Percentiles rank a stretch among this genome's conserved stretches.
These are phyloP conservation scores for Eilema sororculum DNA, from an alignment of 2,888 invertebrate genomes.

Conservation along the genomic window DNA sequence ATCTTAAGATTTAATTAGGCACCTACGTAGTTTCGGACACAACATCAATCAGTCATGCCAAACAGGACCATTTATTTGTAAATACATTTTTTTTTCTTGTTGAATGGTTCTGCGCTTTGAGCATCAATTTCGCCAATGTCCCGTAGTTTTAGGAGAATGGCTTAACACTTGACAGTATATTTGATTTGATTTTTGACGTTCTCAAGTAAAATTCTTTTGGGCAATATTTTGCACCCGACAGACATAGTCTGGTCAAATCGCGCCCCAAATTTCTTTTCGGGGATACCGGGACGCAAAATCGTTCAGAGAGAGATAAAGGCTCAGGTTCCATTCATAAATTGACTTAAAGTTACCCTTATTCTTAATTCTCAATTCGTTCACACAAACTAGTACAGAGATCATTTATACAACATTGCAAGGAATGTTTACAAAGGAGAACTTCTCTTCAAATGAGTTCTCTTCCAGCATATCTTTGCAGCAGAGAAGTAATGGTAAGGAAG, in stretches of 20 bases:
- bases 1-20: slow-evolving; percentile 30
- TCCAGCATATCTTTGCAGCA: no score
- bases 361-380: no score
- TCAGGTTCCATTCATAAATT: neutral
- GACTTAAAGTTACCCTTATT: neutral
- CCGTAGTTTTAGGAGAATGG: neutral
- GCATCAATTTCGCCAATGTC: no score
- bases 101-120: no score
- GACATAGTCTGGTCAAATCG: neutral
- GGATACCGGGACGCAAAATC: neutral
- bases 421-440: no score
- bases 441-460: no score
- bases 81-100: no score
- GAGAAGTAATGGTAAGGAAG: no score
- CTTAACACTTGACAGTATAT: neutral
- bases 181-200: neutral
- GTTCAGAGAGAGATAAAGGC: no score
- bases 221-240: neutral
- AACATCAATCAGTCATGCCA: slow-evolving; percentile 12
- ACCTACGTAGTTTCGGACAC: slow-evolving; percentile 24
- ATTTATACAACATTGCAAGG: no score
- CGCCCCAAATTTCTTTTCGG: neutral
- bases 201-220: neutral
- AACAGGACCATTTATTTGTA: neutral
- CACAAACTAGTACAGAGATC: no score